Evolutionary conservation across 2,113 vertebrate genomes (phyloP).

Genomic region (Hyperopisus bebe): DNA sequence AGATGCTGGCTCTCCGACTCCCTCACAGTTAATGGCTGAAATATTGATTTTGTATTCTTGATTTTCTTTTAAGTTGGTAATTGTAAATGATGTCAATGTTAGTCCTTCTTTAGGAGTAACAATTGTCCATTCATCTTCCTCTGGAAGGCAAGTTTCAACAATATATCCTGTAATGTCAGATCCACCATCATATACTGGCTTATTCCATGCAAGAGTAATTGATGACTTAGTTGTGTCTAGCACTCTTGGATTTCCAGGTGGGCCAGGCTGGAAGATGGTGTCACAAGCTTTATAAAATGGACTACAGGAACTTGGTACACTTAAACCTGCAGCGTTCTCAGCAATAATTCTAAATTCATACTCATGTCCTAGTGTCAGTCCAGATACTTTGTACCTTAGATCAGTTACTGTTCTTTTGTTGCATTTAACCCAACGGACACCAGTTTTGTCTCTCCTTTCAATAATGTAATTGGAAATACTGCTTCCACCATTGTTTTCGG

Average conservation of each 20-base stretch:
- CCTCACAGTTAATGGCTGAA: slow-evolving; percentile 88
- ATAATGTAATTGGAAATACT: slow-evolving; percentile 87
- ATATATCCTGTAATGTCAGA: slow-evolving; percentile 95
- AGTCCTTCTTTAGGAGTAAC: slow-evolving; percentile 81
- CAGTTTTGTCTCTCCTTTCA: slow-evolving; percentile 85
- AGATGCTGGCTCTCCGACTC: slow-evolving; percentile 84
- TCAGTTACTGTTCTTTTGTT: slow-evolving; percentile 89
- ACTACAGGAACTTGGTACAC: slow-evolving; percentile 82
- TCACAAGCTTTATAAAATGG: slow-evolving; percentile 91
- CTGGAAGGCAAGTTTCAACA: slow-evolving; percentile 88
- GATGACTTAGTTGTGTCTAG: slow-evolving; percentile 91
- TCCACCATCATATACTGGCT: slow-evolving; percentile 95
- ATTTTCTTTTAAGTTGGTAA: slow-evolving; percentile 85
- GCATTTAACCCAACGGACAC: slow-evolving; percentile 96
- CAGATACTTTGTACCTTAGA: slow-evolving; percentile 85
- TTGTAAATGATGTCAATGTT: slow-evolving; percentile 87
- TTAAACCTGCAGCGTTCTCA: slow-evolving; percentile 90
- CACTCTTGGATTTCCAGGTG: slow-evolving; percentile 89
- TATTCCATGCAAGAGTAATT: slow-evolving; percentile 94
- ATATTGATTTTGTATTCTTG: slow-evolving; percentile 94
- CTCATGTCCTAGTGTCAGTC: slow-evolving; percentile 85
- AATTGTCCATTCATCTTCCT: slow-evolving; percentile 95
- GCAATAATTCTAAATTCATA: slow-evolving; percentile 93
- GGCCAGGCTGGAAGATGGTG: slow-evolving; percentile 90
- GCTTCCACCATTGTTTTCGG: slow-evolving; percentile 91